Conservation (phyloP, 2,113 vertebrate genomes). For the Carlito syrichta region DNA sequence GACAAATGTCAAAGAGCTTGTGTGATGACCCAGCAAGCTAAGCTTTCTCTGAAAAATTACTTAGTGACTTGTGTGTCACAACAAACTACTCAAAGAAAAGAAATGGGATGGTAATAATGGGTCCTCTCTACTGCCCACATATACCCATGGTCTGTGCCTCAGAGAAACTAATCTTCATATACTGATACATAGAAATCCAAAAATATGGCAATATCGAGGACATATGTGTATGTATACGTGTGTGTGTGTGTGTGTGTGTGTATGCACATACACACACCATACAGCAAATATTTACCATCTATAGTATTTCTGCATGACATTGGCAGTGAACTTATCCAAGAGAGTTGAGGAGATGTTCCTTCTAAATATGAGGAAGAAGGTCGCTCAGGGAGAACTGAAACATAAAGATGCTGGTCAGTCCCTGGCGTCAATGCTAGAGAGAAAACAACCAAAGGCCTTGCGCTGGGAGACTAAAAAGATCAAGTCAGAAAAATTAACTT, state of each 20-base stretch:
- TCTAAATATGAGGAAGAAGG: neutral
- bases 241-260: too few relatives aligned
- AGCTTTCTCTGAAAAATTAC: conserved; percentile 77
- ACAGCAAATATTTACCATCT: conserved; percentile 50
- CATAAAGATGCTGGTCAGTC: neutral
- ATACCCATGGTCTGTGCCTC: conserved; percentile 78
- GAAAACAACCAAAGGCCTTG: neutral
- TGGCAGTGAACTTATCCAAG: conserved; percentile 42
- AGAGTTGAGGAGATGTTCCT: neutral
- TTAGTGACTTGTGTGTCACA: conserved; percentile 75
- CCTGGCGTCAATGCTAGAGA: neutral
- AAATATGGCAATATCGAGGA: neutral
- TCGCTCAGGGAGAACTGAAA: neutral
- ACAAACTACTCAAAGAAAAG: conserved; percentile 69
- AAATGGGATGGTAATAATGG: conserved; percentile 79
- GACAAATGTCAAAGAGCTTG: conserved; percentile 94
- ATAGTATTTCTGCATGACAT: conserved; percentile 10
- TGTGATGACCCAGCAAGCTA: conserved; percentile 87
- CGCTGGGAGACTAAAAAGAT: neutral
- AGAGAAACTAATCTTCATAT: conserved; percentile 72
- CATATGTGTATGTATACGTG: neutral
- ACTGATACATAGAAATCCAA: neutral
- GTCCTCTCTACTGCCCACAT: conserved; percentile 72
- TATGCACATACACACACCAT: neutral
- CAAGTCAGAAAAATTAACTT: conserved; percentile 8